Evolutionary conservation across 2,797 vertebrate species (phyloP).

Genomic region (Capromys pilorides): DNA sequence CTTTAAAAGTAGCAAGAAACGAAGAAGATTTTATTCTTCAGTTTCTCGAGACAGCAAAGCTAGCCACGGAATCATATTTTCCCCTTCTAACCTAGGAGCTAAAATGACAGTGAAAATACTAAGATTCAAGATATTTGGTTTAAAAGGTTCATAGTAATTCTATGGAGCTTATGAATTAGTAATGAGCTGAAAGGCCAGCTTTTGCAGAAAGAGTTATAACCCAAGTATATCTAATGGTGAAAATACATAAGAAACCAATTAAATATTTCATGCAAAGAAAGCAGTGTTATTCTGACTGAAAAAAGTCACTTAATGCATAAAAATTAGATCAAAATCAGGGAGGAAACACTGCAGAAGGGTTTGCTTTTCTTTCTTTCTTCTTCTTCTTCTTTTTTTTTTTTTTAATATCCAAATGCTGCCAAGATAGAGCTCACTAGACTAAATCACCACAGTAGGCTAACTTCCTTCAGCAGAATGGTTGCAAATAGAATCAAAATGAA

Average conservation of each 20-base stretch:
- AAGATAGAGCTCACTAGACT: conserved; percentile 14
- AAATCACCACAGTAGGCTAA: conserved; percentile 15
- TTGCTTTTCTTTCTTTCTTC: too few relatives aligned
- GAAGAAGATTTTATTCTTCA: neutral
- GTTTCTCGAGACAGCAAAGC: conserved; percentile 28
- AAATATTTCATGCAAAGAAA: conserved; percentile 69
- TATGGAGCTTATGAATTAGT: conserved; percentile 73
- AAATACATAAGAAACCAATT: conserved; percentile 71
- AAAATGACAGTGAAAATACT: conserved; percentile 60
- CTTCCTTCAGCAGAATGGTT: conserved; percentile 34
- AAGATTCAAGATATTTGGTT: conserved; percentile 69
- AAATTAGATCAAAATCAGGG: conserved; percentile 49
- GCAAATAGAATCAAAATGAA: neutral
- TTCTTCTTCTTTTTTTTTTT: neutral
- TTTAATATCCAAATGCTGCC: neutral
- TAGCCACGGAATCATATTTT: neutral
- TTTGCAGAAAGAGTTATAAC: conserved; percentile 67
- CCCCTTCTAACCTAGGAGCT: conserved; percentile 40
- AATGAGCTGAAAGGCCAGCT: conserved; percentile 57
- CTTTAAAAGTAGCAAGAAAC: conserved; percentile 47
- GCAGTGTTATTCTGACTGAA: conserved; percentile 30
- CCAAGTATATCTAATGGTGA: conserved; percentile 61
- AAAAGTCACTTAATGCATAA: conserved; percentile 41
- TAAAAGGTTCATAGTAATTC: conserved; percentile 64
- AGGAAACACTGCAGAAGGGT: conserved; percentile 13